Evolutionary conservation across 2,888 invertebrate species (phyloP), one percentile per base, ranked within the genome.

Genomic region (Willowsia nigromaculata): DNA sequence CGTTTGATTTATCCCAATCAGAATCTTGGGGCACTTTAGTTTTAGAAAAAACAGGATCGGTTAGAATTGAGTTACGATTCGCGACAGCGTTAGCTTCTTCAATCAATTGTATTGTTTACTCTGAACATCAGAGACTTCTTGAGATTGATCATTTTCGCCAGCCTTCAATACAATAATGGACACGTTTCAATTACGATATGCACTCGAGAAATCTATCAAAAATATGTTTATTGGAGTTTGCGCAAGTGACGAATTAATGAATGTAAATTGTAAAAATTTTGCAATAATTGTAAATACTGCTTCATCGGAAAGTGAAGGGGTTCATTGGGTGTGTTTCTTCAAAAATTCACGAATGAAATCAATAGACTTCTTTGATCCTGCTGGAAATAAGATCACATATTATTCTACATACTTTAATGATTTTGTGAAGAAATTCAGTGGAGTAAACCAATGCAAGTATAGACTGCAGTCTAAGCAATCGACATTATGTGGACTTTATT

Each of bases 141-240:
- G 50, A 47, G 37, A 7, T 84, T 1, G 71, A 84, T 86, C 50
- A 91, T 90, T 40, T 92, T 92, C 0, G 92, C 85, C 53, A 88
- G 90, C 47, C 92, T 92, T 78, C 80, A 89, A 18, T 92, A 86
- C 85, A 85, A n/a, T 47, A 85, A 74, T 85, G 50, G 62, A 81
- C 33, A 81, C 81, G 0, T 40, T 27, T 22, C 81, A 59, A 18
- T 9, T 81, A n/a, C 18, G 50, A 13, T 59, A 59, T 40, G 33
- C 22, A 22, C 9, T 81, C 7, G 2, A 7, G n/a, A n/a, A 22
- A 59, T 13, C 6, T 5, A 18, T 13, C 11, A 18, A 37, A n/a
- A 33, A 27, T 40, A 13, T 40, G 15, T n/a, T 6, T 27, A 13
- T 40, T 11, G 56, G 18, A 11, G 85, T 85, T 22, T 85, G 85